phyloP scores from a whole-genome alignment of 2,113 vertebrate genomes.

The Rhabdornis inornatus region DNA sequence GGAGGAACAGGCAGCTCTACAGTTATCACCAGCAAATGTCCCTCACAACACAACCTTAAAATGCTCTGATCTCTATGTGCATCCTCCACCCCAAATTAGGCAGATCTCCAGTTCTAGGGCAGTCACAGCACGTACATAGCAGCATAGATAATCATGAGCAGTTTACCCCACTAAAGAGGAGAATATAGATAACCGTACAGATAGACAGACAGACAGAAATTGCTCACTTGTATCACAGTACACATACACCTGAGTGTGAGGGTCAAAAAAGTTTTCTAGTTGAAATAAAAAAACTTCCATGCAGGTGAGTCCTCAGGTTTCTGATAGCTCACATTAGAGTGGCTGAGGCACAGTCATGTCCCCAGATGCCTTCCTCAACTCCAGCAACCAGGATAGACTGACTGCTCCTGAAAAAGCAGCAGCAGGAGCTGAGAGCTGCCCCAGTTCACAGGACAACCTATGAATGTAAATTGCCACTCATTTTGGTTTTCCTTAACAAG shows the following conservation, averaged over 20 bases:
- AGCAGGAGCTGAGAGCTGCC: background rate
- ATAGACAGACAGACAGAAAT: background rate
- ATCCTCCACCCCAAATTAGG: background rate
- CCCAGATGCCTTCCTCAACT: background rate
- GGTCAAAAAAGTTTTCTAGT: background rate
- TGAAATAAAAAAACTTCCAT: background rate
- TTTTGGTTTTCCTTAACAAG: slow-evolving; percentile 56
- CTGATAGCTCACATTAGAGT: background rate
- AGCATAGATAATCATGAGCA: background rate
- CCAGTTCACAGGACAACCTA: background rate
- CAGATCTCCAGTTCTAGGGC: background rate
- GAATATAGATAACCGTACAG: background rate
- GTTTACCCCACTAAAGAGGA: background rate
- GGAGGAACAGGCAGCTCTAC: background rate
- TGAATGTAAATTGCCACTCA: slow-evolving; percentile 23
- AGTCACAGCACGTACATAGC: background rate
- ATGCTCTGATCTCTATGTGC: background rate
- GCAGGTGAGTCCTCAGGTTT: background rate
- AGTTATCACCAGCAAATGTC: background rate
- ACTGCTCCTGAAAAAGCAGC: background rate
- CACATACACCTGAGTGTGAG: background rate
- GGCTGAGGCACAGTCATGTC: background rate
- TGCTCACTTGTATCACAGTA: background rate
- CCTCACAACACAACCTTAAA: background rate
- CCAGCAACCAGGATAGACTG: background rate